Evolutionary conservation across 2,797 vertebrate species (phyloP).

Genomic region (Pantherophis vulpinus): DNA sequence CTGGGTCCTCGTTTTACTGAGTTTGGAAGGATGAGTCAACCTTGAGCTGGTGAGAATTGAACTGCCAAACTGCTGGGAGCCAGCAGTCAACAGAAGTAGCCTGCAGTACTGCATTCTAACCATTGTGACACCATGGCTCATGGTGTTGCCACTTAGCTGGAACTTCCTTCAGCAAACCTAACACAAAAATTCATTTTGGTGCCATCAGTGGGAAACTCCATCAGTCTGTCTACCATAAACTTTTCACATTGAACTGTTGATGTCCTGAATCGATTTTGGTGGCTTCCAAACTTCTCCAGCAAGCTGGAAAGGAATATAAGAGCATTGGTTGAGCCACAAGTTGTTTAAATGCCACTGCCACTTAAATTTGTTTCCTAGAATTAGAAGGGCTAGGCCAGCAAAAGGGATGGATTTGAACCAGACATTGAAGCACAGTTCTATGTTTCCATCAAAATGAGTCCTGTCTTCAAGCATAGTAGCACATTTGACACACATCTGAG

Average conservation of each 20-base stretch:
- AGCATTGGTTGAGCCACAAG: not conserved
- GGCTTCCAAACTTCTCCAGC: not conserved
- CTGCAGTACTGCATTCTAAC: no score
- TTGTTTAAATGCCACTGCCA: not conserved
- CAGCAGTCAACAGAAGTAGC: no score
- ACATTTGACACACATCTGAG: not conserved
- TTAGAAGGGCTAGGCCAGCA: not conserved
- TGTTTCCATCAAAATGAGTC: not conserved
- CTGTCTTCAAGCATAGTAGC: not conserved
- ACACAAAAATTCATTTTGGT: not conserved
- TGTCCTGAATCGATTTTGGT: not conserved
- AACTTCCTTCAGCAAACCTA: not conserved
- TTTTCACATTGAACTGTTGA: not conserved
- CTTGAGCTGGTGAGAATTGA: no score
- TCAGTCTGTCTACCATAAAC: not conserved
- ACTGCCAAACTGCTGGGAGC: no score
- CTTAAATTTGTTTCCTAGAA: not conserved
- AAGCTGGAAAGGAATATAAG: not conserved
- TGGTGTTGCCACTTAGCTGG: not conserved
- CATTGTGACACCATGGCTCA: no score
- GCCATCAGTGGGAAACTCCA: not conserved
- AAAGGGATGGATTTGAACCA: not conserved
- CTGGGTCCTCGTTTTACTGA: no score
- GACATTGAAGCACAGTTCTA: not conserved
- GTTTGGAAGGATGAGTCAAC: no score